Conservation (phyloP, 1,140 invertebrate genomes). For the Steinernema feltiae region DNA sequence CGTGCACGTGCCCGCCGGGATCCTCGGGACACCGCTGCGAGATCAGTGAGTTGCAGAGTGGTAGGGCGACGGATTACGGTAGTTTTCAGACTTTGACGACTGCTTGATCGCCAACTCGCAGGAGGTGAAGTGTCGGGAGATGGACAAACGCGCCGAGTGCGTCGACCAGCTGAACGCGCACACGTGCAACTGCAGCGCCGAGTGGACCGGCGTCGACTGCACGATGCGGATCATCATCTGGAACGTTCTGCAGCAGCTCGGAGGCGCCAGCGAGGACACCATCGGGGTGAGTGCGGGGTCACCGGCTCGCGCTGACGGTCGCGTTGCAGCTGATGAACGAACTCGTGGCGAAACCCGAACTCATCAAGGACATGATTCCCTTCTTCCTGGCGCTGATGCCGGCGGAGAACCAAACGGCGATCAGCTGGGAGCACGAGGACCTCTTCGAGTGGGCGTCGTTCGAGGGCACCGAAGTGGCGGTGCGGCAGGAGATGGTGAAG, state of each 20-base stretch:
- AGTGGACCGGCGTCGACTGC: not conserved
- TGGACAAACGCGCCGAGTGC: not conserved
- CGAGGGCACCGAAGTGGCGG: conserved; percentile 29
- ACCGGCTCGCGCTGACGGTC: not conserved
- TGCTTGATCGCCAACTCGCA: not conserved
- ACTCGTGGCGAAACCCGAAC: conserved; percentile 26
- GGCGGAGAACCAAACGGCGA: conserved; percentile 72
- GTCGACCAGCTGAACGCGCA: not conserved
- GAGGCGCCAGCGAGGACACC: not conserved
- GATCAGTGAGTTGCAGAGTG: not conserved
- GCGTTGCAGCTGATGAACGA: conserved; percentile 41
- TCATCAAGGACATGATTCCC: conserved; percentile 37
- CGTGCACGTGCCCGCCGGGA: not conserved
- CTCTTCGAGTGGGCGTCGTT: conserved; percentile 33
- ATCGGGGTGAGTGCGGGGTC: not conserved
- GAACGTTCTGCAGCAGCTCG: not conserved
- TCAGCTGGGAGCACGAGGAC: conserved; percentile 65
- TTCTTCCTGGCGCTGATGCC: conserved; percentile 53
- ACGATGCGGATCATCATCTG: not conserved
- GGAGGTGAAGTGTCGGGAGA: not conserved
- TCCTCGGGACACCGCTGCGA: not conserved
- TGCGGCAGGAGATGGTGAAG: conserved; percentile 21
- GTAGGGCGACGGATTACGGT: no score
- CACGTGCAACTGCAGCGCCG: not conserved
- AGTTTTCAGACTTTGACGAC: conserved; percentile 6